These are phyloP conservation scores for Cyaniris semiargus DNA, from an alignment of 2,888 invertebrate genomes.

Conservation along the genomic window DNA sequence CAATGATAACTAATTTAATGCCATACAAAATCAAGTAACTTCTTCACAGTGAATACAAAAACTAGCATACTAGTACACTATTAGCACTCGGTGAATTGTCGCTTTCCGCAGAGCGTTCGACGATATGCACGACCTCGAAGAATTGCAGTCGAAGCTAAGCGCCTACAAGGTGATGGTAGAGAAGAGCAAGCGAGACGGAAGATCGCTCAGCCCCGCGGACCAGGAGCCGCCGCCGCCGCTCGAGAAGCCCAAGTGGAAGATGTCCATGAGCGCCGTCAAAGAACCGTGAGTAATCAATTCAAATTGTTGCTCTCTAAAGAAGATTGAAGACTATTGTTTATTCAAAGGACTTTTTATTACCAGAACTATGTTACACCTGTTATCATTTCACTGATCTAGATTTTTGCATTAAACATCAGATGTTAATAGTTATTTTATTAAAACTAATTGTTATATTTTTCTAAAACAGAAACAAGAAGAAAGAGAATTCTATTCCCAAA, in stretches of 20 bases:
- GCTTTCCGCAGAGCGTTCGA: conserved; percentile 76
- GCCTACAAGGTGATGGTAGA: conserved; percentile 90
- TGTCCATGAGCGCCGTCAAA: conserved; percentile 83
- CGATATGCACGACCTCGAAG: conserved; percentile 86
- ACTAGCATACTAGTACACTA: not conserved
- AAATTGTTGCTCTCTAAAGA: not conserved
- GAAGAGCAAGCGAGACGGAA: conserved; percentile 78
- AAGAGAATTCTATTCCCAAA: conserved; percentile 75
- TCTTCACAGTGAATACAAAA: not conserved
- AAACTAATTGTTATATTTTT: conserved; percentile 31
- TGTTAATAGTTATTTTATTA: too few relatives aligned
- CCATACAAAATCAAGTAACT: not conserved
- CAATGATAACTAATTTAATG: not conserved
- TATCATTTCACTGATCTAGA: too few relatives aligned
- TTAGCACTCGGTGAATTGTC: not conserved
- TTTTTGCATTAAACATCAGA: too few relatives aligned
- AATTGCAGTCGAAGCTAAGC: conserved; percentile 87
- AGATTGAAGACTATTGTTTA: too few relatives aligned
- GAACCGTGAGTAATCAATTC: conserved; percentile 62
- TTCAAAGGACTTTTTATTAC: too few relatives aligned
- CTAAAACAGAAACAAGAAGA: conserved; percentile 80
- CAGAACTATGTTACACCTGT: too few relatives aligned
- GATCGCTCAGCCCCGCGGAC: conserved; percentile 69
- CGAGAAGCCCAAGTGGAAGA: conserved; percentile 84
- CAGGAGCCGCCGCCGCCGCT: conserved; percentile 75